These are phyloP conservation scores for Gallinago undulata DNA, from an alignment of 2,113 vertebrate genomes.

Conservation along the genomic window DNA sequence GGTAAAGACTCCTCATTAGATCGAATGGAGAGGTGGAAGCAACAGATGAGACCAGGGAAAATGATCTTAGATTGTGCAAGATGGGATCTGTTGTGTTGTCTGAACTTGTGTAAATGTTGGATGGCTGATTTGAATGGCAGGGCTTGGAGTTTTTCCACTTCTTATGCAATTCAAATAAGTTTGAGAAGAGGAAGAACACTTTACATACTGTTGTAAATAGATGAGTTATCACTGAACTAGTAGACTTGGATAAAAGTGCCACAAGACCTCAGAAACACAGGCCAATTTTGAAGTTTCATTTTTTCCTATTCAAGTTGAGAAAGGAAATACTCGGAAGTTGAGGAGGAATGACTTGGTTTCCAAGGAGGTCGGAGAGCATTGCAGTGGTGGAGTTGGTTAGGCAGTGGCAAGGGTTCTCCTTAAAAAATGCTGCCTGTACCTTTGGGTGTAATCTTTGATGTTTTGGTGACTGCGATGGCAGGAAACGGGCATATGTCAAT, in stretches of 20 bases:
- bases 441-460: neutral
- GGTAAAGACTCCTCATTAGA: neutral
- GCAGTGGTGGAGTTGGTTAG: neutral
- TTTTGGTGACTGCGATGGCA: neutral
- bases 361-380: neutral
- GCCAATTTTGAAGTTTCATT: neutral
- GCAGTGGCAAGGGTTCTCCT: neutral
- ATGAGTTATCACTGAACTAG: neutral
- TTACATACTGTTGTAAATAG: neutral
- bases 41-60: neutral
- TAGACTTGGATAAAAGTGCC: neutral
- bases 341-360: neutral
- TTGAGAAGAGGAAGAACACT: neutral
- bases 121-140: neutral
- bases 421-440: neutral
- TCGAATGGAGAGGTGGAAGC: neutral
- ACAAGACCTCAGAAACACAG: neutral
- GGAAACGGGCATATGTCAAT: neutral
- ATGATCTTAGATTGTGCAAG: neutral
- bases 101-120: neutral
- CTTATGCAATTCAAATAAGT: neutral
- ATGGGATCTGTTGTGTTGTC: neutral
- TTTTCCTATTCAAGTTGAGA: neutral
- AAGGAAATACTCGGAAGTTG: neutral
- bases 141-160: neutral